Percentiles rank a stretch among this genome's conserved stretches.
These are phyloP conservation scores for Marmota flaviventris DNA, from an alignment of 2,113 vertebrate genomes.

Conservation along the genomic window DNA sequence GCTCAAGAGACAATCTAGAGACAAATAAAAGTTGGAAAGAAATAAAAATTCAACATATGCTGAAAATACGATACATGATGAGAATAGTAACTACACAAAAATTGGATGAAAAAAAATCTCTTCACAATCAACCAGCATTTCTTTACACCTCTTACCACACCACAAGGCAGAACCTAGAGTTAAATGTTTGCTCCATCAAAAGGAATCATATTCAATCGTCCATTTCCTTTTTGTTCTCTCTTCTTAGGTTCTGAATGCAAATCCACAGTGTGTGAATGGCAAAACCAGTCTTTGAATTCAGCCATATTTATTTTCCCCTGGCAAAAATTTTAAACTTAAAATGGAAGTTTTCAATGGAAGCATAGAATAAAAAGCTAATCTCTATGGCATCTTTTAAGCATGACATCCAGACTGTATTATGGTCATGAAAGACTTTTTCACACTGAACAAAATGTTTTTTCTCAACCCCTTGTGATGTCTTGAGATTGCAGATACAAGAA, in stretches of 20 bases:
- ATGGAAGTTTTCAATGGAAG: conserved; percentile 48
- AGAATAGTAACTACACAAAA: neutral
- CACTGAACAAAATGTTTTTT: conserved; percentile 41
- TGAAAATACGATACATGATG: neutral
- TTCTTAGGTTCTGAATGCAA: conserved; percentile 59
- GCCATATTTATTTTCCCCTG: conserved; percentile 67
- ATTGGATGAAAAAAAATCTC: conserved; percentile 5
- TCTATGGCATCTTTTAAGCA: conserved; percentile 57
- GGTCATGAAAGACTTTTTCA: conserved; percentile 65
- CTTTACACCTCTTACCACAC: neutral
- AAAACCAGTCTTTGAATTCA: conserved; percentile 64
- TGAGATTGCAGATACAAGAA: conserved; percentile 1
- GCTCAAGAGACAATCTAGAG: neutral
- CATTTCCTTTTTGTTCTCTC: neutral
- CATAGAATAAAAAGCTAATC: conserved; percentile 69
- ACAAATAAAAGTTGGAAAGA: neutral
- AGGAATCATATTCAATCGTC: neutral
- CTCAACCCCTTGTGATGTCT: neutral
- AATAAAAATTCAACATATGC: neutral
- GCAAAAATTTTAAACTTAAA: conserved; percentile 67
- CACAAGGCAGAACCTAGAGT: conserved; percentile 3
- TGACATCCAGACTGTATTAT: conserved; percentile 58
- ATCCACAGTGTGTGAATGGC: conserved; percentile 28
- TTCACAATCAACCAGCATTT: conserved; percentile 32
- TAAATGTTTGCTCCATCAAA: conserved; percentile 46